These are phyloP conservation scores for Phoeniculus purpureus DNA, from an alignment of 2,797 vertebrate species.

Conservation along the genomic window DNA sequence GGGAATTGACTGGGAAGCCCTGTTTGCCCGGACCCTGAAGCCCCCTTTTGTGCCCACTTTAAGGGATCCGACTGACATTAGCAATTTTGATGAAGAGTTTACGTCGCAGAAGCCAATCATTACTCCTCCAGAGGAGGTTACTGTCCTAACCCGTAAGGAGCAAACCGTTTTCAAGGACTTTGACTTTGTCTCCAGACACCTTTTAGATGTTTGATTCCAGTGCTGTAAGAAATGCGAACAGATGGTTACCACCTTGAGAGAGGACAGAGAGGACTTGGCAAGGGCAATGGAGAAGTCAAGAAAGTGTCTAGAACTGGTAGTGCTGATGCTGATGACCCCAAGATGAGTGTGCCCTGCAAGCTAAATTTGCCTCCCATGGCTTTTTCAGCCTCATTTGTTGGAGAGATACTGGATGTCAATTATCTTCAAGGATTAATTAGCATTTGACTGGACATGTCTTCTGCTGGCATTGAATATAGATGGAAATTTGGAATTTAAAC, in stretches of 20 bases:
- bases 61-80: slow-evolving; percentile 81
- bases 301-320: background rate
- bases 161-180: slow-evolving; percentile 90
- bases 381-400: background rate
- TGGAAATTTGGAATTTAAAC: background rate
- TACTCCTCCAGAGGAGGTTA: slow-evolving; percentile 82
- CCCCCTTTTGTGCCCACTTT: slow-evolving; percentile 89
- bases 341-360: background rate
- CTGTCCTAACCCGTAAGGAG: slow-evolving; percentile 79
- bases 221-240: background rate
- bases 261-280: background rate
- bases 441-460: background rate
- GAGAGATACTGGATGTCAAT: background rate
- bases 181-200: slow-evolving; percentile 84
- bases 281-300: background rate
- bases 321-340: background rate
- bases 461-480: background rate
- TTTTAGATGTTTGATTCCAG: slow-evolving; percentile 62
- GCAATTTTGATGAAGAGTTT: slow-evolving; percentile 94
- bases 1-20: slow-evolving; percentile 87
- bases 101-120: slow-evolving; percentile 87
- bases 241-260: background rate
- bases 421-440: background rate
- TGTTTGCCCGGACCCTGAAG: slow-evolving; percentile 83
- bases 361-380: background rate